phyloP scores from a whole-genome alignment of 2,797 vertebrate genomes.

The Hozukius guyotensis region DNA sequence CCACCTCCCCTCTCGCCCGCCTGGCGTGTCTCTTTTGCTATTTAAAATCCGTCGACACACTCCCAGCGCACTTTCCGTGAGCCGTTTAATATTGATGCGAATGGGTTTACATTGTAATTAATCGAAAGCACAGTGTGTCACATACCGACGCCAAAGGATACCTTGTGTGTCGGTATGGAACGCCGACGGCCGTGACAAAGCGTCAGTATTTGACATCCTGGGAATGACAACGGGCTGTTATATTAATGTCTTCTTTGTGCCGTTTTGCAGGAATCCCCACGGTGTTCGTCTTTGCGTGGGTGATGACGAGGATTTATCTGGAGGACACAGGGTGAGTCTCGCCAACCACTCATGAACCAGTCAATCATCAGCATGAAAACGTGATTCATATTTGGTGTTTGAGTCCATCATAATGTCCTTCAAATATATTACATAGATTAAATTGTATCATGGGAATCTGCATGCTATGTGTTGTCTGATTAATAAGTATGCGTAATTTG shows the following conservation, averaged over 20 bases:
- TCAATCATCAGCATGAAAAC: background rate
- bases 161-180: too few relatives aligned
- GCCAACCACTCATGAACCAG: background rate
- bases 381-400: background rate
- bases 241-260: background rate
- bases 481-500: background rate
- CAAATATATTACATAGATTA: background rate
- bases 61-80: too few relatives aligned
- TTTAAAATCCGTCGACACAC: too few relatives aligned
- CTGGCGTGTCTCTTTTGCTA: too few relatives aligned
- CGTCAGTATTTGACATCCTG: too few relatives aligned
- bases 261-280: constrained; percentile 86
- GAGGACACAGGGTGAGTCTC: constrained; percentile 89
- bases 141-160: too few relatives aligned
- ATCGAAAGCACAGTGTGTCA: too few relatives aligned
- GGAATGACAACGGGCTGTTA: too few relatives aligned
- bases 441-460: background rate
- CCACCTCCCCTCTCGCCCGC: too few relatives aligned
- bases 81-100: too few relatives aligned
- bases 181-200: too few relatives aligned
- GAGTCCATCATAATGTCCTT: background rate
- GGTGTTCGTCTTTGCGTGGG: constrained; percentile 87
- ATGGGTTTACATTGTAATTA: too few relatives aligned
- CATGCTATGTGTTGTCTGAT: background rate
- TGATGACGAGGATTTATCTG: constrained; percentile 84